phyloP scores from a whole-genome alignment of 1,140 invertebrate genomes.

The Choristoneura fumiferana region DNA sequence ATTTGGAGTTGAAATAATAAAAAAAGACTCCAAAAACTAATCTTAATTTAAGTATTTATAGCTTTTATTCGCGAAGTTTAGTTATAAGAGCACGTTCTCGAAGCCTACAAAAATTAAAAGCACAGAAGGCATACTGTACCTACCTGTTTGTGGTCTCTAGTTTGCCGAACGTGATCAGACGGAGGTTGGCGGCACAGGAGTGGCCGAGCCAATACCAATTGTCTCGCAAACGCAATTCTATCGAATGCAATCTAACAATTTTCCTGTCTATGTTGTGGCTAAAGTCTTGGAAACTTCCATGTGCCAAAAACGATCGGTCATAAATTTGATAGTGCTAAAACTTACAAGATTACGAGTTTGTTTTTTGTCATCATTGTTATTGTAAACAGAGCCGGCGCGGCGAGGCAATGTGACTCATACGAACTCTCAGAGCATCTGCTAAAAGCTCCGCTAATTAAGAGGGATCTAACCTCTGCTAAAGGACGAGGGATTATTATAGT shows the following conservation, averaged over 20 bases:
- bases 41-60: too few species aligned
- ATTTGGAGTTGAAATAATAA: too few species aligned
- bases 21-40: too few species aligned
- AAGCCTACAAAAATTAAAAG: slow-evolving; percentile 57
- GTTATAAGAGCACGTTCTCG: slow-evolving; percentile 49
- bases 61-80: too few species aligned
- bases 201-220: slow-evolving; percentile 44
- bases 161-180: slow-evolving; percentile 75
- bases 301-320: slow-evolving; percentile 5
- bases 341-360: slow-evolving; percentile 25
- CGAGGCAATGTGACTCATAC: slow-evolving; percentile 24
- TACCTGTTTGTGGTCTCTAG: slow-evolving; percentile 66
- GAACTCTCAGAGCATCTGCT: slow-evolving; percentile 5
- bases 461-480: not conserved
- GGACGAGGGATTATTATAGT: too few species aligned
- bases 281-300: not conserved
- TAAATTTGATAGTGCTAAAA: slow-evolving; percentile 10
- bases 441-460: slow-evolving; percentile 11
- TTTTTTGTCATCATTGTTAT: slow-evolving; percentile 38
- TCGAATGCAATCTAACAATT: slow-evolving; percentile 23
- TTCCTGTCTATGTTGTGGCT: too few species aligned
- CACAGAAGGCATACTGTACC: slow-evolving; percentile 52
- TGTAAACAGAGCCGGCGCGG: slow-evolving; percentile 39
- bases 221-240: slow-evolving; percentile 35
- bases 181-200: slow-evolving; percentile 42